A percentile compares a stretch with the other conserved stretches of the same genome.
phyloP scores from a whole-genome alignment of 2,113 vertebrate species.

The Erythrolamprus reginae region DNA sequence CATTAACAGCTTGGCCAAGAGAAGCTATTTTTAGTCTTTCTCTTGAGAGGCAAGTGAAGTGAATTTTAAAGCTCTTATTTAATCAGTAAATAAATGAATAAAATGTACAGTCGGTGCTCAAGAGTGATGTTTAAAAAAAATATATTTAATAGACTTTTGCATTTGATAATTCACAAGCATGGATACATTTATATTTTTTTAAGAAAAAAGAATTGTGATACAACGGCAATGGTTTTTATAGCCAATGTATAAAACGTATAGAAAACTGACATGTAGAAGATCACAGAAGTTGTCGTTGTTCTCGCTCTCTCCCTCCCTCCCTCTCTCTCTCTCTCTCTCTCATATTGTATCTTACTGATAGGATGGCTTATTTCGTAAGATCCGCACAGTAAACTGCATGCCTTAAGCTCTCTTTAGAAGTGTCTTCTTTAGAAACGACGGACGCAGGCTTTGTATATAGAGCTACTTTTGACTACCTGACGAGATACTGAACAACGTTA shows the following conservation, averaged over 20 bases:
- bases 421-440: conserved; percentile 59
- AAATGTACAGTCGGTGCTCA: conserved; percentile 78
- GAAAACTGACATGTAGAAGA: conserved; percentile 72
- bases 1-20: conserved; percentile 35
- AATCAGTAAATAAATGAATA: conserved; percentile 53
- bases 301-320: too few species aligned
- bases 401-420: conserved; percentile 73
- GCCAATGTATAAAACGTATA: conserved; percentile 71
- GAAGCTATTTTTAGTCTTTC: conserved; percentile 46
- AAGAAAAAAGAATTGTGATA: conserved; percentile 78
- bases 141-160: conserved; percentile 79
- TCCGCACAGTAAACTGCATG: conserved; percentile 69
- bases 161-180: conserved; percentile 76
- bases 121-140: conserved; percentile 72
- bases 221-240: conserved; percentile 74
- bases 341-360: conserved; percentile 51
- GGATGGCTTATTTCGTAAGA: conserved; percentile 70
- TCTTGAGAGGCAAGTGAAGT: conserved; percentile 51
- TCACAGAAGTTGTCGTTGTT: conserved; percentile 28
- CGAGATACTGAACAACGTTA: conserved; percentile 77
- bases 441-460: conserved; percentile 61
- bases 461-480: conserved; percentile 71
- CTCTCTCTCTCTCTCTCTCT: too few species aligned
- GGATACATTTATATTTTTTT: conserved; percentile 80
- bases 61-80: conserved; percentile 72